Evolutionary conservation across 2,113 vertebrate species (phyloP).

Genomic region (Lepisosteus oculatus): DNA sequence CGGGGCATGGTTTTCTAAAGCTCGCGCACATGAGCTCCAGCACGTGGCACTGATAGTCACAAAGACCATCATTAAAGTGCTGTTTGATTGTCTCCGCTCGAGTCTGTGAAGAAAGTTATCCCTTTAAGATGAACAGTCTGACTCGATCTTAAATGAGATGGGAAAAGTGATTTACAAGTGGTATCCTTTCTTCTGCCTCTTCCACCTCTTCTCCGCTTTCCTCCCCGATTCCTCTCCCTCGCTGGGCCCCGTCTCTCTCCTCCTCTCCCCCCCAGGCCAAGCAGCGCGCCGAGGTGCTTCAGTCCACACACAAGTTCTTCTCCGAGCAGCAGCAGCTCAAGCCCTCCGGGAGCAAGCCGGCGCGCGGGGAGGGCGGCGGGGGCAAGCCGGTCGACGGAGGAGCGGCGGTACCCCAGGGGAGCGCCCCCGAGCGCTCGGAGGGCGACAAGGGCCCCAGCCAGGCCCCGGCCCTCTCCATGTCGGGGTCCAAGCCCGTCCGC

Average conservation of each 20-base stretch:
- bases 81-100: too few relatives aligned
- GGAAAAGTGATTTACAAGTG: background rate
- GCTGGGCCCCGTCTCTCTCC: background rate
- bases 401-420: slow-evolving; percentile 69
- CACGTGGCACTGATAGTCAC: too few relatives aligned
- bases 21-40: too few relatives aligned
- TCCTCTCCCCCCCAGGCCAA: slow-evolving; percentile 78
- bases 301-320: slow-evolving; percentile 98
- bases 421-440: slow-evolving; percentile 66
- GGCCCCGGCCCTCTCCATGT: slow-evolving; percentile 47
- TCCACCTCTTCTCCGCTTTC: background rate
- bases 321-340: slow-evolving; percentile 89
- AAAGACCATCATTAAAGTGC: too few relatives aligned
- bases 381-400: slow-evolving; percentile 71
- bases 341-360: slow-evolving; percentile 75
- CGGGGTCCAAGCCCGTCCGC: slow-evolving; percentile 82
- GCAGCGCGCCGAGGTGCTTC: slow-evolving; percentile 96
- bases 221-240: too few relatives aligned
- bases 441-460: slow-evolving; percentile 70
- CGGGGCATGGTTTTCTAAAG: too few relatives aligned
- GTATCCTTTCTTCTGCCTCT: background rate
- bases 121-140: too few relatives aligned
- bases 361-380: slow-evolving; percentile 69
- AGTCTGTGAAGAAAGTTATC: too few relatives aligned
- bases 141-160: background rate